Percentiles rank a stretch among this genome's conserved stretches.
Evolutionary conservation across 2,113 vertebrate genomes (phyloP).

Genomic region (Thamnophis sirtalis): DNA sequence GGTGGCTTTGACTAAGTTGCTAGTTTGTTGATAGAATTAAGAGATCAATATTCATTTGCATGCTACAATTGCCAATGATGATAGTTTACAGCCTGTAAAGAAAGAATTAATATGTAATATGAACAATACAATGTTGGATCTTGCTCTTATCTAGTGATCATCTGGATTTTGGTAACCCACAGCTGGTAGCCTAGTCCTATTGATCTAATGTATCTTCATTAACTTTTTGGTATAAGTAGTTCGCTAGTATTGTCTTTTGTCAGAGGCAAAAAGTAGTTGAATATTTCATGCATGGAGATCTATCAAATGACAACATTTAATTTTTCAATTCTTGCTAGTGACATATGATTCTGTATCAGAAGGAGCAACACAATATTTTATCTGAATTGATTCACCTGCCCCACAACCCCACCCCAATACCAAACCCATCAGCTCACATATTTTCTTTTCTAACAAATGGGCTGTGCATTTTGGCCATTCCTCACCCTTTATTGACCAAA

Average conservation of each 20-base stretch:
- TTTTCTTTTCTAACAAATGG: not conserved
- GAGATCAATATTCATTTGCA: not conserved
- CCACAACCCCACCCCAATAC: not conserved
- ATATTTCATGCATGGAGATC: not conserved
- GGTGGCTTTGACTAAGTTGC: not conserved
- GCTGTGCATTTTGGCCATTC: not conserved
- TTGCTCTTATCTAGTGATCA: not conserved
- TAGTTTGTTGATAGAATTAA: not conserved
- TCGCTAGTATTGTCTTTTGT: not conserved
- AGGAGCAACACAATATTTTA: not conserved
- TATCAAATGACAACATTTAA: too few relatives aligned
- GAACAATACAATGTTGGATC: not conserved
- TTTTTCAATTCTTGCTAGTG: not conserved
- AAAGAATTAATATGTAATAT: not conserved
- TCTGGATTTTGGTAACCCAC: not conserved
- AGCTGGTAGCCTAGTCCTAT: not conserved
- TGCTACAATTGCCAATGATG: not conserved
- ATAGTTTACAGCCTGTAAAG: not conserved
- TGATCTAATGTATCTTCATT: not conserved
- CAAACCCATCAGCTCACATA: not conserved
- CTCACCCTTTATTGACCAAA: not conserved
- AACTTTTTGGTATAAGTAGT: not conserved
- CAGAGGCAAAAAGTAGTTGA: not conserved
- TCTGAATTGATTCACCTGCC: not conserved
- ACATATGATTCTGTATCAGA: not conserved